phyloP scores from a whole-genome alignment of 2,888 invertebrate genomes.

The Torymus aiolomorphi region DNA sequence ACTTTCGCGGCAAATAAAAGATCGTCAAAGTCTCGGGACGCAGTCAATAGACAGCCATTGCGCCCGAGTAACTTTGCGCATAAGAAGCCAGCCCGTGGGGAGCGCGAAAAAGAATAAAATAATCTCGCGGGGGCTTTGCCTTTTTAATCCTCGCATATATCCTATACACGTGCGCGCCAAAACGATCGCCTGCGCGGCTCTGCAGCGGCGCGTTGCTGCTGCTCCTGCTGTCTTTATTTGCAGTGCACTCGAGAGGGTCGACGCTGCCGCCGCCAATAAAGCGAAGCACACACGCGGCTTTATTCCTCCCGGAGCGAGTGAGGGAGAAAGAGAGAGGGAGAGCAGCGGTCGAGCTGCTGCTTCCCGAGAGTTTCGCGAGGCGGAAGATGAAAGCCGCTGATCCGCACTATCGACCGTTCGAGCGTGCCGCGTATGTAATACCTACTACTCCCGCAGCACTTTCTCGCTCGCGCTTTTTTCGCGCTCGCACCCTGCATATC shows the following conservation, averaged over 20 bases:
- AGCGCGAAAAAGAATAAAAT: too few relatives aligned
- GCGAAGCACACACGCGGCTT: slow-evolving; percentile 1
- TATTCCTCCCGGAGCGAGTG: slow-evolving; percentile 6
- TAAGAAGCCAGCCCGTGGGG: too few relatives aligned
- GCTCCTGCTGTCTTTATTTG: slow-evolving; percentile 21
- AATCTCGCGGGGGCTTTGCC: neutral
- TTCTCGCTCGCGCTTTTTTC: too few relatives aligned
- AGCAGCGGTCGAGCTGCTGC: neutral
- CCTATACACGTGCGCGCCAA: neutral
- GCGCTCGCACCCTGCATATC: neutral
- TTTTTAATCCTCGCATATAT: slow-evolving; percentile 11
- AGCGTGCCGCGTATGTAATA: neutral
- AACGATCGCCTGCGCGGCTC: slow-evolving; percentile 17
- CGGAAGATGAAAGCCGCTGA: slow-evolving; percentile 25
- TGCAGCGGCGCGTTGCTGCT: neutral
- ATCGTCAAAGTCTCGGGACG: too few relatives aligned
- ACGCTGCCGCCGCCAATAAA: too few relatives aligned
- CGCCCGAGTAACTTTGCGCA: too few relatives aligned
- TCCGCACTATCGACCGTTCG: slow-evolving; percentile 7
- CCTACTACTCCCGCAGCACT: neutral
- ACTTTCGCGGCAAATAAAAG: too few relatives aligned
- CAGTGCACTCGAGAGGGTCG: slow-evolving; percentile 18
- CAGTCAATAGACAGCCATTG: too few relatives aligned
- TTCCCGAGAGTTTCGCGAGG: slow-evolving; percentile 28
- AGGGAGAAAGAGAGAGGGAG: too few relatives aligned